Evolutionary conservation across 2,888 invertebrate genomes (phyloP), one percentile per base, ranked within the genome.

Genomic region (Tromatobia lineatoria): DNA sequence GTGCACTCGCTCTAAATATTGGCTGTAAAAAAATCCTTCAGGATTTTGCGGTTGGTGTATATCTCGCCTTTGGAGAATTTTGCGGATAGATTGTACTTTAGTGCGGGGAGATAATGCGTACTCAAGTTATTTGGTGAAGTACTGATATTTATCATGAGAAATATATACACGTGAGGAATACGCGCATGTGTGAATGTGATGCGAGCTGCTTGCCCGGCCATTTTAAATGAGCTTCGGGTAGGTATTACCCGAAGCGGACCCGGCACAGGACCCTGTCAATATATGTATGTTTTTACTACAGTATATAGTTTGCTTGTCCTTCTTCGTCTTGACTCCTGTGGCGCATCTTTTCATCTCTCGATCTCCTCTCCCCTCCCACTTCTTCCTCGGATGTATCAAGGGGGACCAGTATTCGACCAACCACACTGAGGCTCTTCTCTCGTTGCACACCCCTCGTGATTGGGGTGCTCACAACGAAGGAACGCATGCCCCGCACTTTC

Each of bases 1-100:
- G 45, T 57, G 71, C 87, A 89, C 91, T 89, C 87, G 88, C 88
- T 89, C 90, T 85, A 88, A 90, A 92, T 89, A 90, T 88, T 85
- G 83, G 89, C 25, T 38, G 34, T 23, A 34, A 34, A 61, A 45
- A 57, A 23, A 73, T 89, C 88, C 86, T 87, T 88, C 89, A 90
- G 86, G 87, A 89, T 90, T 87, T 89, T 90, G 90, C 90, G 89
- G 89, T 89, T 67, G 50, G 25, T 4, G 61, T 11, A 88, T 89
- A 88, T 89, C 73, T 67, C 50, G 61, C 20, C 54, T 70, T 29
- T 38, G 29, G 67, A 38, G n/a, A 20, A 59, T 59, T 59, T 69
- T 50, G 59, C 15, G 11, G 50, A 70, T 64, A 69, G 23, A 73
- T 47, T 47, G 59, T 52, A 71, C 23, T 45, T 67, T 78, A 70